Base-by-base conservation (phyloP, 1,140 invertebrate species). In the Dinoponera quadriceps region DNA sequence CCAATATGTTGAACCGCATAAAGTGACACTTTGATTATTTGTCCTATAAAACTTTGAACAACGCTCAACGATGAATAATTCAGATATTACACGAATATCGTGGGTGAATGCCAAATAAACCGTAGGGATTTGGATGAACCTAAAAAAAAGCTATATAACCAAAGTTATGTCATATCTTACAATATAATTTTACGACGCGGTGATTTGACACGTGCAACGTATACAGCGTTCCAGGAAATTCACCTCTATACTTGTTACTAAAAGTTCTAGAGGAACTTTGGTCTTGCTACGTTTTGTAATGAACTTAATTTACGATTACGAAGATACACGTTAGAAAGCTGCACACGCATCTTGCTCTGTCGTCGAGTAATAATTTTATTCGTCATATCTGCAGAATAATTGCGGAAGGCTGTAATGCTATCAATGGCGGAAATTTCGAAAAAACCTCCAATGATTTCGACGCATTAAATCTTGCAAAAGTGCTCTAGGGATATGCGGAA, bases 31-130 rank as follows among this genome's bases (percentile, higher is more conserved):
- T 29, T 38, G 20, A n/a, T 3, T 20, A 18, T 66, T 68, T 18
- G 65, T 27, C 9, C 20, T 33, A 48, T 20, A n/a, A 5, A 77
- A 77, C 9, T 77, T 77, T 2, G 44, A 65, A 77, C 63, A 75
- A 65, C 11, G 18, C 16, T 22, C 3, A n/a, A n/a, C n/a, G 25
- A 33, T 65, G 62, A 27, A 66, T 77, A 68, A 77, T 77, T 77
- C 20, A 33, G 20, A 38, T 22, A 54, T n/a, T 54, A 49, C 27
- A 44, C 60, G 18, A 77, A 77, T 16, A 62, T 68, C 13, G 33
- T 11, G 38, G 54, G 25, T 66, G 55, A 74, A 18, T 25, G 49
- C 54, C 48, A 29, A 77, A 51, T 65, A 33, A 68, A 25, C 33
- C 27, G 20, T 16, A 13, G 22, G 25, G n/a, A 29, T 77, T 68